Base-by-base conservation (phyloP, 1,140 invertebrate genomes). In the Drosophila paulistorum region DNA sequence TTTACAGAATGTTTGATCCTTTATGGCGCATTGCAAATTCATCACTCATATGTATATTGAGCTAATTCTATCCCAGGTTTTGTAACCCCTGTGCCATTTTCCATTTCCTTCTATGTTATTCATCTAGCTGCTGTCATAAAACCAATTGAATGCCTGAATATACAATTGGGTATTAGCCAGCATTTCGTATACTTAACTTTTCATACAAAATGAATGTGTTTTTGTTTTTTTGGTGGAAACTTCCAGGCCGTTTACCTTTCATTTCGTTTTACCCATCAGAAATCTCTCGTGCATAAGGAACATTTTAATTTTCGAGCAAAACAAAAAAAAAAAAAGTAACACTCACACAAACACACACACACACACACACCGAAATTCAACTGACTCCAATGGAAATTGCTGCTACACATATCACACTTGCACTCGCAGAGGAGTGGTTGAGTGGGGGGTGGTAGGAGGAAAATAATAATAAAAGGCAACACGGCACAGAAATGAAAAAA, bases 251-350 rank as follows among this genome's bases (percentile, higher is more conserved):
- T 51, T 79, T 87, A 71, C 71, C 83, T 87, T 87, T 82, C 70
- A 82, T 87, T 79, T 85, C 71, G 75, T 73, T 77, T 82, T 69
- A 68, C 76, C 79, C 83, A 86, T 85, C 82, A 85, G 82, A 79
- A 86, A 79, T 86, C 82, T 85, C 82, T 85, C 82, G 82, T 85
- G 82, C 82, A 85, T 81, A 81, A 79, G 82, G 79, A 86, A 86
- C 82, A 85, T 85, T 85, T 86, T 82, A 87, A 86, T 86, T 87
- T 76, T 74, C 77, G 82, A 23, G 14, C 14, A 20, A 48, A 20
- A 48, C 20, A 48, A 48, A 48, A 17, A 48, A 0, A 1, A 26
- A 26, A 26, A 26, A 30, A 30, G 30, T 30, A 30, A 6, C 30
- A 30, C 30, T 30, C 14, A 48, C 14, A 48, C 14, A 48, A 14